Evolutionary conservation across 2,888 invertebrate species (phyloP), one percentile per base, ranked within the genome.

Genomic region (Ditula angustiorana): DNA sequence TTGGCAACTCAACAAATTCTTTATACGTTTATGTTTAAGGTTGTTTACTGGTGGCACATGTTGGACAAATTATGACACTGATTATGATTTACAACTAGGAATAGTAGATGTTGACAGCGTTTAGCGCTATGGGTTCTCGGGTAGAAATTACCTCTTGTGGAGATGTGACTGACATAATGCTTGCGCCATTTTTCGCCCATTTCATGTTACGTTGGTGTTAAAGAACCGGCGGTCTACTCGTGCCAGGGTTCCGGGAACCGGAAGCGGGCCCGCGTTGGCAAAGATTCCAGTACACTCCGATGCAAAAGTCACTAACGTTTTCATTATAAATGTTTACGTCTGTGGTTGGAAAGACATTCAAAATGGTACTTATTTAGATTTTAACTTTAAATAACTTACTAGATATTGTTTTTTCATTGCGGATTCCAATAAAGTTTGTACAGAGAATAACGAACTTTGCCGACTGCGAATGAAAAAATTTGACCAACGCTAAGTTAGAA

Each of bases 191-290:
- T 49, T 30, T 11, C 11, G 19, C 47, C 21, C 28, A 19, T 47
- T 47, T 57, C 46, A 13, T 21, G 33, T 37, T 56, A 33, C 49
- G 19, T 19, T 4, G 23, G 50, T 60, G 44, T 57, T 50, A 46
- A 24, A 41, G 57, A 44, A 63, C 41, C 50, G 23, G 24, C 50
- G 33, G 23, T 58, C 50, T 58, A 19, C 28, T 7, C 16, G 44
- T 57, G 52, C 28, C 53, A 59, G 59, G 63, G 46, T 52, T 64
- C 46, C 64, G 28, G 64, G 64, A 64, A 64, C 53, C 58, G 64
- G 64, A 64, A 59, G 59, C 23, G 41, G 24, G 58, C 35, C 37
- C 23, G 59, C 59, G 35, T 58, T 59, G 64, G 53, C 64, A 59
- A 53, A 64, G 64, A 53, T 64, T 64, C 46, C 35, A 57, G 62